These are phyloP conservation scores for Muscicapa comitata DNA, from an alignment of 2,797 vertebrate genomes.

Conservation along the genomic window DNA sequence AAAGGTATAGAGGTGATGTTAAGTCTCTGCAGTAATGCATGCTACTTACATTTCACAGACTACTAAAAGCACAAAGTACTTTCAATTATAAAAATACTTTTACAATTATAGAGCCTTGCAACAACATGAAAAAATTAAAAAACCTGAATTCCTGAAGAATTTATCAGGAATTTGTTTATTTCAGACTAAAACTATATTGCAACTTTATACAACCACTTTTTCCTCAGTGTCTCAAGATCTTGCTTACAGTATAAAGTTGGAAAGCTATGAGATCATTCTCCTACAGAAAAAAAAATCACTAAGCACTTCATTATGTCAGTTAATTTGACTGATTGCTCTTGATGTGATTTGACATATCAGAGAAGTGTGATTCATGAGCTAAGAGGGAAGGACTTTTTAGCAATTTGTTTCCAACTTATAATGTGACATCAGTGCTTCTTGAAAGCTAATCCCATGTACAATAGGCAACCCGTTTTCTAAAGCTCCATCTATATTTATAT, in stretches of 20 bases:
- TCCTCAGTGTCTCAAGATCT: neutral
- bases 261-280: neutral
- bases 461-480: slow-evolving; percentile 24
- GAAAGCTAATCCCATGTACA: slow-evolving; percentile 22
- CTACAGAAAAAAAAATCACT: neutral
- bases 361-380: neutral
- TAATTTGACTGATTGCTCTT: slow-evolving; percentile 31
- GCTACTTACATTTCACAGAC: neutral
- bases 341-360: slow-evolving; percentile 37
- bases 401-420: slow-evolving; percentile 25
- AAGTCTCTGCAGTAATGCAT: neutral
- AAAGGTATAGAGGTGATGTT: neutral
- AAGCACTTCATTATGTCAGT: neutral
- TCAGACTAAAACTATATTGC: neutral
- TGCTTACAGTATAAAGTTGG: neutral
- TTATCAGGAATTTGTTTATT: neutral
- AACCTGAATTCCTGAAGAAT: neutral
- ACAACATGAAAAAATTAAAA: neutral
- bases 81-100: neutral
- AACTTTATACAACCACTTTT: neutral
- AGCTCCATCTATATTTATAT: slow-evolving; percentile 38
- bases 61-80: neutral
- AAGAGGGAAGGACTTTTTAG: neutral
- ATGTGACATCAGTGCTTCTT: slow-evolving; percentile 15
- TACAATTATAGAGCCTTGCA: neutral